Conservation (phyloP, 2,888 invertebrate species). For the Papilio elwesi region DNA sequence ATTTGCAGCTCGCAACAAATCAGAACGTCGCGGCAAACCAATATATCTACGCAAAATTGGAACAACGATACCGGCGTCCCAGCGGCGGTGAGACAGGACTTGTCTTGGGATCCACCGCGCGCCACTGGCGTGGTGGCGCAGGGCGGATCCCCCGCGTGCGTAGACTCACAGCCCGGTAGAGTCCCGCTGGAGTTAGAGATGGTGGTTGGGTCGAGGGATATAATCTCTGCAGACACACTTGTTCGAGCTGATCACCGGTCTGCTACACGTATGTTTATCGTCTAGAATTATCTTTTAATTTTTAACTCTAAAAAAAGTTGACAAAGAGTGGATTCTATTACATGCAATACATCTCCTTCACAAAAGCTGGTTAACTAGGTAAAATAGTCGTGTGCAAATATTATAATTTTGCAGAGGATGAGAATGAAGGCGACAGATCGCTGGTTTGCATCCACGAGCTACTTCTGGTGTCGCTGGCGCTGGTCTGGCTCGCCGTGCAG, state of each 20-base stretch:
- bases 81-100: constrained; percentile 52
- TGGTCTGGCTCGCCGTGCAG: constrained; percentile 86
- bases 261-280: constrained; percentile 60
- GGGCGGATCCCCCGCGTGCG: constrained; percentile 41
- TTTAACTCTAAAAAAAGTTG: too few relatives aligned
- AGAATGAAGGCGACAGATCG: constrained; percentile 48
- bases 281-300: too few relatives aligned
- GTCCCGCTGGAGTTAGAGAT: constrained; percentile 72
- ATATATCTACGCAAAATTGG: constrained; percentile 56
- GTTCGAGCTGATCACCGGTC: constrained; percentile 84
- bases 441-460: constrained; percentile 86
- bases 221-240: constrained; percentile 85
- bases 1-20: constrained; percentile 56
- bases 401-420: constrained; percentile 55
- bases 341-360: too few relatives aligned
- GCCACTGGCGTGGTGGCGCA: constrained; percentile 48
- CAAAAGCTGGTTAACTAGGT: too few relatives aligned
- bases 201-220: constrained; percentile 76
- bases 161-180: constrained; percentile 44
- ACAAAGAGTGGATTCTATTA: too few relatives aligned
- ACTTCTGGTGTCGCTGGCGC: constrained; percentile 86
- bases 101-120: constrained; percentile 41
- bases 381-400: too few relatives aligned
- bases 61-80: constrained; percentile 47
- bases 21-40: constrained; percentile 61